A percentile compares a stretch with the other conserved stretches of the same genome.
Conservation (phyloP, 2,888 invertebrate species). For the Ganaspis brasiliensis region DNA sequence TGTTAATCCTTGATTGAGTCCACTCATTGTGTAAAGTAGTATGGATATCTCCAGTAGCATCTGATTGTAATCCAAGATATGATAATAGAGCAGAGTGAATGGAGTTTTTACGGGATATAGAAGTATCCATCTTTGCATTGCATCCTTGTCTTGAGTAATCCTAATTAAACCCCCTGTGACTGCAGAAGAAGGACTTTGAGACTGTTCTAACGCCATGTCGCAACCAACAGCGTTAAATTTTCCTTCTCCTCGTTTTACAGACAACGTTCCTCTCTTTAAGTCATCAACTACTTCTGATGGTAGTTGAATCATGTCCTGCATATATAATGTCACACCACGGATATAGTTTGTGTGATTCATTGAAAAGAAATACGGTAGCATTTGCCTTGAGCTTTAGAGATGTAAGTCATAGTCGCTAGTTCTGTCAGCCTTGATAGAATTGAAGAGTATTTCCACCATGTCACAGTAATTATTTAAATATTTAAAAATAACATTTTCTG, state of each 20-base stretch:
- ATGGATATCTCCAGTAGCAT: conserved; percentile 15
- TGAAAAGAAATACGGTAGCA: conserved; percentile 59
- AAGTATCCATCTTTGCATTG: conserved; percentile 59
- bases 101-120: conserved; percentile 60
- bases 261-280: conserved; percentile 62
- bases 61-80: conserved; percentile 56
- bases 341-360: conserved; percentile 58
- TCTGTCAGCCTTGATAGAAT: conserved; percentile 61
- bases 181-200: conserved; percentile 69
- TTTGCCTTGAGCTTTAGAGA: conserved; percentile 57
- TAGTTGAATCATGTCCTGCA: conserved; percentile 60
- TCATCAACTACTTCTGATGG: conserved; percentile 58
- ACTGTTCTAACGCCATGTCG: conserved; percentile 68
- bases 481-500: conserved; percentile 56
- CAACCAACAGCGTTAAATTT: conserved; percentile 64
- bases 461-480: conserved; percentile 61
- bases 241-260: conserved; percentile 61
- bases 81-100: conserved; percentile 52
- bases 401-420: conserved; percentile 59
- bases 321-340: conserved; percentile 54
- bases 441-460: conserved; percentile 62
- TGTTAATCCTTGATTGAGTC: conserved; percentile 53
- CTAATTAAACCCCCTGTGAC: conserved; percentile 65
- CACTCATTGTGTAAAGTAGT: conserved; percentile 28
- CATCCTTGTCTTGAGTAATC: conserved; percentile 67